Evolutionary conservation across 2,797 vertebrate genomes (phyloP).

Genomic region (Myripristis jacobus): DNA sequence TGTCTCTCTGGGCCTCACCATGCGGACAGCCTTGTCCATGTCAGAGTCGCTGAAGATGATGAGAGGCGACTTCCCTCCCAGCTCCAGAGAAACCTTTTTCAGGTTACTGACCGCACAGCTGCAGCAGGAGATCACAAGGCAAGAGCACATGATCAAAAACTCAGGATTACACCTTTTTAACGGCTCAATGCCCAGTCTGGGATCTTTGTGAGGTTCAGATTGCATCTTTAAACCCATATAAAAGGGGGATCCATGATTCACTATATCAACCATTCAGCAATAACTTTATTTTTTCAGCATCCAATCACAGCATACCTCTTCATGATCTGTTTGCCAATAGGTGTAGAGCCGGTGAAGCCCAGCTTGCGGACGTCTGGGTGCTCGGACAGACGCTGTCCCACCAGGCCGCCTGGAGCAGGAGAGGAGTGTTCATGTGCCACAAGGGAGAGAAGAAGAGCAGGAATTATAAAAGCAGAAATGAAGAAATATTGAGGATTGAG

Average conservation of each 20-base stretch:
- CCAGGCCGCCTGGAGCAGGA: slow-evolving; percentile 85
- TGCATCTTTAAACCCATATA: too few species aligned
- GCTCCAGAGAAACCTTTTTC: slow-evolving; percentile 97
- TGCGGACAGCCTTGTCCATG: slow-evolving; percentile 95
- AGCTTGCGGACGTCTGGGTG: slow-evolving; percentile 96
- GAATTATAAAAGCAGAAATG: slow-evolving; percentile 3
- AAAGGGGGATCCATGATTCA: too few species aligned
- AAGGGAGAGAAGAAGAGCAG: background rate
- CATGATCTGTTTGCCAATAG: slow-evolving; percentile 97
- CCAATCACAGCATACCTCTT: slow-evolving; percentile 85
- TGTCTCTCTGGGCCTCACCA: slow-evolving; percentile 83
- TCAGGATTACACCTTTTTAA: too few species aligned
- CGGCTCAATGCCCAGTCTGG: too few species aligned
- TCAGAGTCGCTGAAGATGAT: slow-evolving; percentile 98
- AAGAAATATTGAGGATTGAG: background rate
- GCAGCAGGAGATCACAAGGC: slow-evolving; percentile 31
- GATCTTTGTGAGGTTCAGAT: too few species aligned
- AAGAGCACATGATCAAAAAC: background rate
- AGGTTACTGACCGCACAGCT: slow-evolving; percentile 95
- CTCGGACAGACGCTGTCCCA: slow-evolving; percentile 93
- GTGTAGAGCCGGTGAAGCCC: slow-evolving; percentile 96
- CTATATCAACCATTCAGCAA: background rate
- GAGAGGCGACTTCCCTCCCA: slow-evolving; percentile 96
- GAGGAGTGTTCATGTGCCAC: background rate
- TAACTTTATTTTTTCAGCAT: background rate